Evolutionary conservation across 2,888 invertebrate genomes (phyloP).

Genomic region (Kryphioiulus occultus): DNA sequence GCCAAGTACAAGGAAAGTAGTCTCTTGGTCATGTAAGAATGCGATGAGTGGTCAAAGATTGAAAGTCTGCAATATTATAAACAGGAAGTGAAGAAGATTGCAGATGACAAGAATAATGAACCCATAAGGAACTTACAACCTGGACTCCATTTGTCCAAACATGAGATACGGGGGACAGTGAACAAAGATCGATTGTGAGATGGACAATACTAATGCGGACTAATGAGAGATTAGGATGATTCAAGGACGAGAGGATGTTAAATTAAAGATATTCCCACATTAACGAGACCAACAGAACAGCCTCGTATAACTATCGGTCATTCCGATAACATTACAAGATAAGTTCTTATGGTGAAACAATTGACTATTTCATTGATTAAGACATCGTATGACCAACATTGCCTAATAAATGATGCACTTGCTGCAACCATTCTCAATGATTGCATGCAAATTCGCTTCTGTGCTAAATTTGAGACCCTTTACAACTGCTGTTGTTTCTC

Average conservation of each 20-base stretch:
- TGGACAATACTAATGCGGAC: background rate
- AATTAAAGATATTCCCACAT: too few relatives aligned
- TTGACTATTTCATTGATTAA: too few relatives aligned
- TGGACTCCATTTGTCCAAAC: background rate
- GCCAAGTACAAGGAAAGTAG: conserved; percentile 37
- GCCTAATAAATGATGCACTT: too few relatives aligned
- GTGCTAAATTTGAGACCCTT: too few relatives aligned
- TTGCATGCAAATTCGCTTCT: too few relatives aligned
- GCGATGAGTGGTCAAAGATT: background rate
- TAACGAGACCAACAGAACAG: too few relatives aligned
- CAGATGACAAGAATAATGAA: conserved; percentile 13
- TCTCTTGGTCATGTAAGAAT: background rate
- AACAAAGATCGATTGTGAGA: background rate
- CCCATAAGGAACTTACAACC: background rate
- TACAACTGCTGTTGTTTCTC: background rate
- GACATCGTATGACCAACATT: too few relatives aligned
- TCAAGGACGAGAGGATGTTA: too few relatives aligned
- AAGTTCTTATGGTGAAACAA: too few relatives aligned
- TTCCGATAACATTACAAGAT: too few relatives aligned
- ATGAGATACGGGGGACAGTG: background rate
- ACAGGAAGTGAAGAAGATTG: conserved; percentile 34
- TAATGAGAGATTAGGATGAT: background rate
- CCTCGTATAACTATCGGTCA: too few relatives aligned
- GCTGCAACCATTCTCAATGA: too few relatives aligned
- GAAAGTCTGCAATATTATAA: conserved; percentile 27